These are phyloP conservation scores for Gibbula magus DNA, from an alignment of 2,888 invertebrate genomes.

Conservation along the genomic window DNA sequence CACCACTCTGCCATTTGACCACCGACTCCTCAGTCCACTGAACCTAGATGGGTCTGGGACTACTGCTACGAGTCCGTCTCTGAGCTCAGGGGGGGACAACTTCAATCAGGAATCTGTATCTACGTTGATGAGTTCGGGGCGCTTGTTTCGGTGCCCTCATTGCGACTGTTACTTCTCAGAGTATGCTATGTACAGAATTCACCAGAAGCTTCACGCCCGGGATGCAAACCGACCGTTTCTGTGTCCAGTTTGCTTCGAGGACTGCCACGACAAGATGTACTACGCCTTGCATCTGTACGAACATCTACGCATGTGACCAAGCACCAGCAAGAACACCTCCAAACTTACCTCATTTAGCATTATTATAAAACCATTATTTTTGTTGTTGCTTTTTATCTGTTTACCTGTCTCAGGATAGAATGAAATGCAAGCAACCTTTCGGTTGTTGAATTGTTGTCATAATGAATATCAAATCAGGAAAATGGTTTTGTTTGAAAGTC, in stretches of 20 bases:
- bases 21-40: conserved; percentile 15
- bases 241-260: conserved; percentile 64
- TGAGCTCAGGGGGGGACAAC: conserved; percentile 21
- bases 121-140: conserved; percentile 56
- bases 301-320: conserved; percentile 56
- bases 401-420: conserved; percentile 15
- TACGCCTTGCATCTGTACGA: conserved; percentile 65
- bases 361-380: conserved; percentile 15
- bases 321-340: neutral
- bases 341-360: conserved; percentile 20
- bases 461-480: conserved; percentile 19
- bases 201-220: conserved; percentile 60
- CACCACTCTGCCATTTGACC: conserved; percentile 3
- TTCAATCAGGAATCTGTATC: conserved; percentile 55
- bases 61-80: conserved; percentile 43
- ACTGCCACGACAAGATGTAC: conserved; percentile 67
- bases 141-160: conserved; percentile 65
- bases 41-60: conserved; percentile 41
- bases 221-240: conserved; percentile 57
- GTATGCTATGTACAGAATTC: conserved; percentile 67
- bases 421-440: neutral
- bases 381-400: conserved; percentile 19
- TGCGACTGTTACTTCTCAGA: conserved; percentile 69
- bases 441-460: conserved; percentile 1
- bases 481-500: neutral